Conservation (phyloP, 2,888 invertebrate genomes). For the Teleiodes luculella region DNA sequence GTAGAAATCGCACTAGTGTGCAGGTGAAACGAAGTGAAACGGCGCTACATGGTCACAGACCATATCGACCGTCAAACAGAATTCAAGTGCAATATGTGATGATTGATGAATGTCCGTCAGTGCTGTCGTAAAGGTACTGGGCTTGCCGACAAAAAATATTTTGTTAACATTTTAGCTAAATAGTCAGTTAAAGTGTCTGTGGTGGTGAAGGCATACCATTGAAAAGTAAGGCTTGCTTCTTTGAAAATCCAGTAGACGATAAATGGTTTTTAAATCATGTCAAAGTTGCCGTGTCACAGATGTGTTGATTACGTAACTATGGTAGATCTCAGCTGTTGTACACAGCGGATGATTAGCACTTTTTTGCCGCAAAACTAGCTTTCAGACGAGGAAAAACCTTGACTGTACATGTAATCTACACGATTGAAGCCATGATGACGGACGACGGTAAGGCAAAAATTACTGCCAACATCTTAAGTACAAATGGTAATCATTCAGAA, state of each 20-base stretch:
- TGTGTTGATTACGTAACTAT: neutral
- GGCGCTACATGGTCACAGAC: conserved; percentile 58
- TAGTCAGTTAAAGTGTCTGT: no score
- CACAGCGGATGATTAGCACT: conserved; percentile 22
- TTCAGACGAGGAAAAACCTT: conserved; percentile 48
- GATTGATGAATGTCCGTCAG: conserved; percentile 35
- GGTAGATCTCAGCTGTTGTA: conserved; percentile 5
- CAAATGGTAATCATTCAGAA: conserved; percentile 13
- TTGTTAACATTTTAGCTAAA: no score
- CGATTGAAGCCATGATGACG: conserved; percentile 26
- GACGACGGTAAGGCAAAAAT: conserved; percentile 26
- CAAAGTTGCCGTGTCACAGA: neutral
- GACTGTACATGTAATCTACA: conserved; percentile 27
- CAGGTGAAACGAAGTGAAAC: conserved; percentile 67
- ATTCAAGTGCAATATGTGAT: conserved; percentile 48
- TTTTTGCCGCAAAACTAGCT: conserved; percentile 33
- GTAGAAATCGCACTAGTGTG: conserved; percentile 57
- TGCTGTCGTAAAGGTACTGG: neutral
- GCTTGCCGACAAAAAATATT: conserved; percentile 4
- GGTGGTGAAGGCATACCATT: no score
- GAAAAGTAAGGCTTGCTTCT: neutral
- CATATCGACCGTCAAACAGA: conserved; percentile 72
- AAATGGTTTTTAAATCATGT: neutral
- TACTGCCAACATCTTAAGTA: conserved; percentile 8
- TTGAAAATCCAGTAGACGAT: no score